Evolutionary conservation across 2,113 vertebrate genomes (phyloP), one percentile per base, ranked within the genome.

Genomic region (Rhinopomastus cyanomelas): DNA sequence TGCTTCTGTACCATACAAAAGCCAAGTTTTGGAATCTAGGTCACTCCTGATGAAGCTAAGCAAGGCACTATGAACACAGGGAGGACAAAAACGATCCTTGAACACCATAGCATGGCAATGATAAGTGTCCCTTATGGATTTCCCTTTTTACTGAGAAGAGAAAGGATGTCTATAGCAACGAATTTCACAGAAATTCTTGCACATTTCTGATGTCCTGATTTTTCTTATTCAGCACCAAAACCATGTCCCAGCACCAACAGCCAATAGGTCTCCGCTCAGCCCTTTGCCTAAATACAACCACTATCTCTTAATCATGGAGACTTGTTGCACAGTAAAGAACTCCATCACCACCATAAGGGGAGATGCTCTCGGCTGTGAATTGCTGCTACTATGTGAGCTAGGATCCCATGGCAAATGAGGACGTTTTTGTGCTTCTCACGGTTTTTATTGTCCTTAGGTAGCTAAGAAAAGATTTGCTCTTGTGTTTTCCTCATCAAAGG

Each of bases 401-500:
- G 48, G 52, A 85, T 71, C 22, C 37, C 16, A 51, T 18, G 14
- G 15, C 27, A 94, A 91, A 39, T 34, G 16, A 66, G n/a, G 42
- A 59, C 59, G 8, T 5, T 42, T 77, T 19, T 91, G 55, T 75
- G 30, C 21, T 83, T 72, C 27, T 78, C 32, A 25, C 71, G 5
- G 2, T 81, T 77, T 84, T 86, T 84, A 48, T 64, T 52, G 34
- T 36, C 65, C 61, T 90, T 44, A 82, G 21, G 25, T 80, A 93
- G 75, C 30, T 53, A 87, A 77, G 42, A 87, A 87, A 90, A 59
- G 62, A 68, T 29, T 29, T 65, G 16, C 64, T 87, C 25, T 61
- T 78, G 6, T 78, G 77, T 81, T 92, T 93, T 86, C 49, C 80
- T 81, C 69, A 78, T 81, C 72, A 88, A 94, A n/a, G 25, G 19